Conservation (phyloP, 2,113 vertebrate genomes). For the Anhinga rufa region DNA sequence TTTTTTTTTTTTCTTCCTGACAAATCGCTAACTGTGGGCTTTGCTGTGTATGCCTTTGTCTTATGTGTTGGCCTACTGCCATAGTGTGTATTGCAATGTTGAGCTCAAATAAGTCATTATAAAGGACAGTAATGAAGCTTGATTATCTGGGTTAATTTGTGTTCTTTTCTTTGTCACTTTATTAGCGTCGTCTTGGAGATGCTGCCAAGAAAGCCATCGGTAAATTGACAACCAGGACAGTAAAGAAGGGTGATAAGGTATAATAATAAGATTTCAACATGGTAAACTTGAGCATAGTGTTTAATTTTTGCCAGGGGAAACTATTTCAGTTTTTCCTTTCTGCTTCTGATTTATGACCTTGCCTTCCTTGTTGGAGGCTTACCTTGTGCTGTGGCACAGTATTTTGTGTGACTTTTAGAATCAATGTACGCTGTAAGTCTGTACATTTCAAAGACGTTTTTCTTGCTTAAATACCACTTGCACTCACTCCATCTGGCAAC, state of each 20-base stretch:
- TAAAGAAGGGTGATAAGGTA: constrained; percentile 98
- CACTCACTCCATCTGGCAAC: background rate
- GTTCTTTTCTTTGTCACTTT: constrained; percentile 57
- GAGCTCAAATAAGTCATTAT: constrained; percentile 10
- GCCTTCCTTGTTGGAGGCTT: background rate
- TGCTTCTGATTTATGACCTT: background rate
- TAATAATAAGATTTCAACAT: background rate
- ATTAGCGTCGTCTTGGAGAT: constrained; percentile 92
- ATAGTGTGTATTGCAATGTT: background rate
- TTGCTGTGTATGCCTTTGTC: background rate
- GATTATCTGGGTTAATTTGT: constrained; percentile 46
- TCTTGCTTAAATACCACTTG: background rate
- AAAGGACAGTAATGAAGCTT: constrained; percentile 5
- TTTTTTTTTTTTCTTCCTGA: background rate
- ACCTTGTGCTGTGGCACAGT: background rate
- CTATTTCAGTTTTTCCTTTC: background rate
- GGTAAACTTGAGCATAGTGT: background rate
- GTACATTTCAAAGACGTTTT: background rate
- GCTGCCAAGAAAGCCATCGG: constrained; percentile 96
- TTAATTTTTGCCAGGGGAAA: background rate
- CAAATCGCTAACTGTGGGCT: background rate
- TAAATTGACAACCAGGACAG: constrained; percentile 93
- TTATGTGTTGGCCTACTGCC: background rate
- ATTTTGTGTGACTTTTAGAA: background rate
- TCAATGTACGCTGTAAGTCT: background rate